Percentiles rank a stretch among this genome's conserved stretches.
Conservation (phyloP, 2,113 vertebrate species). For the Neogobius melanostomus region DNA sequence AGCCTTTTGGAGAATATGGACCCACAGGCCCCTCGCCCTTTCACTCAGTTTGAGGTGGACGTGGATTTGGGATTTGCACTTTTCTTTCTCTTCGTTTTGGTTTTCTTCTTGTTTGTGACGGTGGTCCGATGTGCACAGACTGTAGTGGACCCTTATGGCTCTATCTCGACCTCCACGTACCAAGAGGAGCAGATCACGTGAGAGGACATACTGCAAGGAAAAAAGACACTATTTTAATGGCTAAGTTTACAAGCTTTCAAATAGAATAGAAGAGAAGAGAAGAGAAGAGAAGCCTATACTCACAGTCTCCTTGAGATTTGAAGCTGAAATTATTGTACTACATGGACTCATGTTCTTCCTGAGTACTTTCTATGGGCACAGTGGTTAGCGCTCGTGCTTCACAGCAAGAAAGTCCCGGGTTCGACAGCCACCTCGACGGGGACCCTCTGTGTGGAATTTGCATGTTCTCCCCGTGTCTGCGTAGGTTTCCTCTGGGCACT, state of each 20-base stretch:
- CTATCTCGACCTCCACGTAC: slow-evolving; percentile 81
- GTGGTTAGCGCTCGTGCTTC: no score
- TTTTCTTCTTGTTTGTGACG: slow-evolving; percentile 77
- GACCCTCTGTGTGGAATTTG: no score
- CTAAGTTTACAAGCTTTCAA: not conserved
- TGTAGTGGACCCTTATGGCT: slow-evolving; percentile 80
- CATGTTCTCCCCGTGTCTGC: no score
- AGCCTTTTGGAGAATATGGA: slow-evolving; percentile 59
- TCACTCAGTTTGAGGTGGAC: slow-evolving; percentile 66
- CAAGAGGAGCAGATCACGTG: slow-evolving; percentile 81
- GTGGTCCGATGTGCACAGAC: slow-evolving; percentile 80
- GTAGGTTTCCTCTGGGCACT: no score
- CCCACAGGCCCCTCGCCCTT: slow-evolving; percentile 19
- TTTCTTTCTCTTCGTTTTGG: slow-evolving; percentile 78
- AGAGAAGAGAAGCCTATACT: no score
- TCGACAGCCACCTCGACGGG: no score
- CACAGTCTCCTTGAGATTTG: no score
- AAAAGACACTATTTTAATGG: not conserved
- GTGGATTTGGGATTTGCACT: slow-evolving; percentile 81
- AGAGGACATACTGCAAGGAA: slow-evolving; percentile 11
- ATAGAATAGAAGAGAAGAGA: no score
- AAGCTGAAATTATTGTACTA: no score
- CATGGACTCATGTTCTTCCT: no score
- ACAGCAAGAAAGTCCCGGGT: no score
- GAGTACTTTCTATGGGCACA: no score